phyloP scores from a whole-genome alignment of 2,888 invertebrate species.

The Chloromyia formosa region DNA sequence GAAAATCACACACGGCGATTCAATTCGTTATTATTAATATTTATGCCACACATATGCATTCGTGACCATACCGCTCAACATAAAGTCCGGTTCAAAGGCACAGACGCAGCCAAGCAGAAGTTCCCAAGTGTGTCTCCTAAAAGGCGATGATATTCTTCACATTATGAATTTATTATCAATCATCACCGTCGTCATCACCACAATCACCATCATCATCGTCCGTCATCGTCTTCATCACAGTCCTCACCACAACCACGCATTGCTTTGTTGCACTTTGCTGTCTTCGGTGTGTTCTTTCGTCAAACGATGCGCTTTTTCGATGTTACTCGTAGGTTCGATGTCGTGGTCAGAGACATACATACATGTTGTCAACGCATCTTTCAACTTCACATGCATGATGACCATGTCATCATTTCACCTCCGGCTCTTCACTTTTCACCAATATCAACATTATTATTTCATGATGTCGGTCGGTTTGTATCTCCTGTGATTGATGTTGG shows the following conservation, averaged over 20 bases:
- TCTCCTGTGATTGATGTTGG: conserved; percentile 32
- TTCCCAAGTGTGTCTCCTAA: neutral
- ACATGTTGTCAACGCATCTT: neutral
- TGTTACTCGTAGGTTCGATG: neutral
- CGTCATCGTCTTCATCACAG: neutral
- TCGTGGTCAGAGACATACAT: neutral
- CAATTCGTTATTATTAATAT: conserved; percentile 19
- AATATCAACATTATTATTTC: conserved; percentile 4
- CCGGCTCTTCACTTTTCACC: conserved; percentile 6
- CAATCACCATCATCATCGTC: conserved; percentile 16
- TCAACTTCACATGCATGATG: conserved; percentile 3
- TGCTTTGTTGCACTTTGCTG: conserved; percentile 11
- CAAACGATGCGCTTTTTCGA: conserved; percentile 13
- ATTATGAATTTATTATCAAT: conserved; percentile 35
- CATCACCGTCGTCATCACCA: conserved; percentile 16
- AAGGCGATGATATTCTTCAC: conserved; percentile 25
- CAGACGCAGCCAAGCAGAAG: neutral
- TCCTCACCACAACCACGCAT: neutral
- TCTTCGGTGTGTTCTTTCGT: neutral
- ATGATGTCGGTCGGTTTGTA: neutral
- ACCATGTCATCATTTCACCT: conserved; percentile 13
- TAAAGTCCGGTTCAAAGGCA: neutral
- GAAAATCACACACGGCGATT: conserved; percentile 14
- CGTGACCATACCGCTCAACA: no score
- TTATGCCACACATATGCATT: neutral